Conservation (phyloP, 2,797 vertebrate species). For the Cheirogaleus major region DNA sequence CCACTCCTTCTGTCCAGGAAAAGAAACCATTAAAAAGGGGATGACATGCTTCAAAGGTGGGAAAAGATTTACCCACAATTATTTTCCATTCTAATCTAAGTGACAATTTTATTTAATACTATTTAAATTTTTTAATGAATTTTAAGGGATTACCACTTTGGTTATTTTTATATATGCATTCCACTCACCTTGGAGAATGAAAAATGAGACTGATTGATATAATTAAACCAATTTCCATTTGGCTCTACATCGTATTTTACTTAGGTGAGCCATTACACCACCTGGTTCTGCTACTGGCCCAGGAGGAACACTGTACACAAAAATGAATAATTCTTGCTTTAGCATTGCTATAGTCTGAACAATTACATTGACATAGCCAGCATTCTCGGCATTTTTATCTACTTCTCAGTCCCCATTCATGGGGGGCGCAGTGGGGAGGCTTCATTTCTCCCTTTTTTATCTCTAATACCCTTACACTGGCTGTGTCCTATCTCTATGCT, state of each 20-base stretch:
- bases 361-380: constrained; percentile 72
- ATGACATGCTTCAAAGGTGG: neutral
- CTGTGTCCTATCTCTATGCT: constrained; percentile 72
- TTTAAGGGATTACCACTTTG: neutral
- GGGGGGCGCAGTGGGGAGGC: neutral
- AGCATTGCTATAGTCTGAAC: constrained; percentile 45
- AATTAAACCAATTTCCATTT: constrained; percentile 68
- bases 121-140: neutral
- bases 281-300: constrained; percentile 76
- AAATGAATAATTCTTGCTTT: constrained; percentile 64
- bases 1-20: neutral
- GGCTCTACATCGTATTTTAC: constrained; percentile 37
- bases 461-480: constrained; percentile 65
- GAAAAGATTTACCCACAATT: neutral
- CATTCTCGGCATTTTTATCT: constrained; percentile 49
- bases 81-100: constrained; percentile 38
- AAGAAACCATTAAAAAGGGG: constrained; percentile 34
- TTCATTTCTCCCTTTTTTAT: constrained; percentile 73
- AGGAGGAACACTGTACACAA: constrained; percentile 65
- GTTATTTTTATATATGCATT: constrained; percentile 11
- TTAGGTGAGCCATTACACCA: constrained; percentile 48
- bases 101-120: neutral
- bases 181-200: constrained; percentile 21
- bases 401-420: neutral
- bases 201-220: constrained; percentile 19